phyloP scores from a whole-genome alignment of 1,140 invertebrate genomes.

The Drosophila ohnishii region DNA sequence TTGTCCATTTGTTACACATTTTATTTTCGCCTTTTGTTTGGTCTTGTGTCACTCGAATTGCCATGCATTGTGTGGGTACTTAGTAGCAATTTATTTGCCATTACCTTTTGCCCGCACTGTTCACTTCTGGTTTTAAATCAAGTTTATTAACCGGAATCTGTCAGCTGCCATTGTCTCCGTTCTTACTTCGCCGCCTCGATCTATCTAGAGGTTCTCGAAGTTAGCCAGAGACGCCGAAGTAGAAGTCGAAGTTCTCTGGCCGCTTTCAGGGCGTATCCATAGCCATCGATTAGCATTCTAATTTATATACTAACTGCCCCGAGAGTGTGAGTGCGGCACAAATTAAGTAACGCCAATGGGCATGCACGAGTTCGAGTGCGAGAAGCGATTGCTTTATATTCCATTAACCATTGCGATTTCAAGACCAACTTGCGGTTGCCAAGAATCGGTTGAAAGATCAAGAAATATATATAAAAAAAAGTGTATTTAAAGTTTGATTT shows the following conservation, averaged over 20 bases:
- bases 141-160: conserved; percentile 80
- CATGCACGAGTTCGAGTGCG: conserved; percentile 58
- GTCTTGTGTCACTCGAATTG: conserved; percentile 46
- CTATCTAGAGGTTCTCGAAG: conserved; percentile 8
- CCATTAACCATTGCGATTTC: conserved; percentile 35
- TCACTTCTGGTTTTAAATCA: conserved; percentile 81
- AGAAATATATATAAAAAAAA: background rate
- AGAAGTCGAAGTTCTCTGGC: conserved; percentile 24
- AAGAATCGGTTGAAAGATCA: background rate
- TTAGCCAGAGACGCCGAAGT: background rate
- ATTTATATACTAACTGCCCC: conserved; percentile 73
- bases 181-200: conserved; percentile 14
- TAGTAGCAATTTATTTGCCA: conserved; percentile 74
- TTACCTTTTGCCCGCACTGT: conserved; percentile 50
- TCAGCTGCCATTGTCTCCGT: conserved; percentile 56
- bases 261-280: conserved; percentile 74
- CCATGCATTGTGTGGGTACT: conserved; percentile 54
- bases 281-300: conserved; percentile 78
- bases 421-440: conserved; percentile 47
- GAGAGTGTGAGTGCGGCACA: conserved; percentile 51
- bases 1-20: conserved; percentile 77
- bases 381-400: conserved; percentile 25
- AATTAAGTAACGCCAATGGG: conserved; percentile 70
- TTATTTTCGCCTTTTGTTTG: conserved; percentile 48
- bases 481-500: background rate